A percentile compares a stretch with the other conserved stretches of the same genome.
phyloP scores from a whole-genome alignment of 2,113 vertebrate species.

The Prunella himalayana region DNA sequence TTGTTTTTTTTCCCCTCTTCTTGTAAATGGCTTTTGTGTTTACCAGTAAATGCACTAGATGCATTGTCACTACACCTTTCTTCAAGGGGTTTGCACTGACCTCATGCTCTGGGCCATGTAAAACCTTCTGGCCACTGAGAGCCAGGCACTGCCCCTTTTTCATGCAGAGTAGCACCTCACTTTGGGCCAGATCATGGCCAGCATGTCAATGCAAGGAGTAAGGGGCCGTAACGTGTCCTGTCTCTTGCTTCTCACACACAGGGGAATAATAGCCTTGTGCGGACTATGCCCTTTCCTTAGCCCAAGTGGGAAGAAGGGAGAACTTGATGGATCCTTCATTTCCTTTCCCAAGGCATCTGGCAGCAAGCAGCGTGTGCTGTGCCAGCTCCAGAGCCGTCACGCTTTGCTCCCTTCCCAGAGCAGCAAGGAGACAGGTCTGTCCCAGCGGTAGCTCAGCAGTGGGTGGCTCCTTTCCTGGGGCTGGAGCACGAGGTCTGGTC shows the following conservation, averaged over 20 bases:
- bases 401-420: slow-evolving; percentile 16
- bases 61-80: slow-evolving; percentile 41
- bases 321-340: slow-evolving; percentile 42
- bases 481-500: background rate
- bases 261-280: slow-evolving; percentile 29
- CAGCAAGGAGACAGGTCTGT: slow-evolving; percentile 25
- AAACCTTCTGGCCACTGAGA: slow-evolving; percentile 35
- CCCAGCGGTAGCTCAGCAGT: background rate
- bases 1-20: background rate
- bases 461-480: slow-evolving; percentile 28
- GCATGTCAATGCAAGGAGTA: slow-evolving; percentile 41
- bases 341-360: slow-evolving; percentile 59
- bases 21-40: slow-evolving; percentile 41
- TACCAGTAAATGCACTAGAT: slow-evolving; percentile 4
- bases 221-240: background rate
- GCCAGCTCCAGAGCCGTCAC: slow-evolving; percentile 31
- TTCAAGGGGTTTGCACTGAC: slow-evolving; percentile 26
- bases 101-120: slow-evolving; percentile 44
- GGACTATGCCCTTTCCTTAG: slow-evolving; percentile 34
- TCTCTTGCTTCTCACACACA: slow-evolving; percentile 52
- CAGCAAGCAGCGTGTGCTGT: slow-evolving; percentile 8
- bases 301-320: slow-evolving; percentile 9
- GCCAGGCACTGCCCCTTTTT: slow-evolving; percentile 42
- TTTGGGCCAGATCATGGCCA: slow-evolving; percentile 38
- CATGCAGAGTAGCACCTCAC: slow-evolving; percentile 53